A percentile compares a stretch with the other conserved stretches of the same genome.
Conservation (phyloP, 2,888 invertebrate genomes). For the Hypselothyrea guttata region DNA sequence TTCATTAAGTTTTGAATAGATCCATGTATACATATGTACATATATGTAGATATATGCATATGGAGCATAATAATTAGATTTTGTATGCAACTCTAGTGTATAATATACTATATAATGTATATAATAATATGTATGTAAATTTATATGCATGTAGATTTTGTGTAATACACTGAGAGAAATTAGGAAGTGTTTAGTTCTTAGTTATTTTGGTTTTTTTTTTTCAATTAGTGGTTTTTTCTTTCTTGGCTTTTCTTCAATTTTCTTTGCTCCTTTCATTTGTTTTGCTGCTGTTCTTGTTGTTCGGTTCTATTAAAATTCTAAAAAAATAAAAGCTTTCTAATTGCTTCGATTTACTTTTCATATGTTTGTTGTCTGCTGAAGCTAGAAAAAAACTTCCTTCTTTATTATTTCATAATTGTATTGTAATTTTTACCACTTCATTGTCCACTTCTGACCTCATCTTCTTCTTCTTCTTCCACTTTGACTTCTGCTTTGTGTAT, state of each 20-base stretch:
- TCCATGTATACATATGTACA: constrained; percentile 5
- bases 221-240: constrained; percentile 17
- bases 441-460: no score
- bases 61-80: constrained; percentile 34
- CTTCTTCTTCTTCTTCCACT: no score
- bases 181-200: constrained; percentile 76
- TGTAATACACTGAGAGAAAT: constrained; percentile 81
- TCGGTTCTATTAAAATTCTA: constrained; percentile 76
- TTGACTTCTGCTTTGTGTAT: constrained; percentile 10
- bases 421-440: constrained; percentile 4
- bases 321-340: constrained; percentile 80
- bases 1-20: constrained; percentile 19
- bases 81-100: constrained; percentile 21
- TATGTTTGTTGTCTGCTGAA: constrained; percentile 37
- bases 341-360: constrained; percentile 76
- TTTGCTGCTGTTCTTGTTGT: constrained; percentile 22
- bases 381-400: not conserved
- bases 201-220: constrained; percentile 12
- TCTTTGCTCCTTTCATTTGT: no score
- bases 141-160: constrained; percentile 45
- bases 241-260: no score
- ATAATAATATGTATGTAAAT: constrained; percentile 33
- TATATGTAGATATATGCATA: constrained; percentile 11
- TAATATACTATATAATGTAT: constrained; percentile 19
- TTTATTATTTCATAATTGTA: constrained; percentile 15